phyloP scores from a whole-genome alignment of 2,888 invertebrate genomes.

The Byasa hedistus region DNA sequence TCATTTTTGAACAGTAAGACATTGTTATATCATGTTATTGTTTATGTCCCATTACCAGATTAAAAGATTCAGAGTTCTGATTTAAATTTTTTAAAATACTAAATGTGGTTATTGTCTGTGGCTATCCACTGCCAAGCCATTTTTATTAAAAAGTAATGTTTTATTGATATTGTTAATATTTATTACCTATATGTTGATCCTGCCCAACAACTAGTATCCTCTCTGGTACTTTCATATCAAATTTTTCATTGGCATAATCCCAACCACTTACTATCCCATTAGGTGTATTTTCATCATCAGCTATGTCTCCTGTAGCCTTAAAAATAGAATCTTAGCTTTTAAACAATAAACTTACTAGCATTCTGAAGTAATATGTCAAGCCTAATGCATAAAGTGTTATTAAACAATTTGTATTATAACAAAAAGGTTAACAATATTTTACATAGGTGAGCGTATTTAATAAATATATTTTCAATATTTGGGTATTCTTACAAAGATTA shows the following conservation, averaged over 20 bases:
- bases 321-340: constrained; percentile 18
- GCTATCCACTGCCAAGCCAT: background rate
- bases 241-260: constrained; percentile 85
- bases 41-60: no score
- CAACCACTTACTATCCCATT: constrained; percentile 82
- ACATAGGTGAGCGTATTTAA: no score
- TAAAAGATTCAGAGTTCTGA: no score
- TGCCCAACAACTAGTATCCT: constrained; percentile 93
- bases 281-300: constrained; percentile 82
- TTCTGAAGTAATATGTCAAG: no score
- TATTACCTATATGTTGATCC: constrained; percentile 82
- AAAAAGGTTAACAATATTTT: no score
- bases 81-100: background rate
- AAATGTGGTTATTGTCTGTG: background rate
- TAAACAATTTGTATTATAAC: no score
- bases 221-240: constrained; percentile 96
- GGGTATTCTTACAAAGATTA: background rate
- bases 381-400: no score
- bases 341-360: background rate
- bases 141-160: background rate
- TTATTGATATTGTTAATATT: background rate
- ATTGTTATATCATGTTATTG: no score
- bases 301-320: constrained; percentile 84
- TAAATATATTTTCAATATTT: background rate
- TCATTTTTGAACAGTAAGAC: no score